Evolutionary conservation across 2,888 invertebrate species (phyloP), one percentile per base, ranked within the genome.

Genomic region (Timema cristinae): DNA sequence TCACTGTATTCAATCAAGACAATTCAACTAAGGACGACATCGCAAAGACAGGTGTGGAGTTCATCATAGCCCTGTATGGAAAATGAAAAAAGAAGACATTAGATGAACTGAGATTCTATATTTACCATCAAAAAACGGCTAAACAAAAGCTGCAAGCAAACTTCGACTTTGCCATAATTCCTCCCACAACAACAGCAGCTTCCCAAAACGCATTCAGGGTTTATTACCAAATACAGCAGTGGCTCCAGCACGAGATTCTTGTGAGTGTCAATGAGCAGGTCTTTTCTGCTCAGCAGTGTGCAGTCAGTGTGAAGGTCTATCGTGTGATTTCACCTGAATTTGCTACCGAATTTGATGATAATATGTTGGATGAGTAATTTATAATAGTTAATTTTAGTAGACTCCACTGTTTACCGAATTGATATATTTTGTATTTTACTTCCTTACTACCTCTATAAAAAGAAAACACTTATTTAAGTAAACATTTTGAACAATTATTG

Each of bases 151-250:
- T 56, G n/a, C 11, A 1, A 5, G 56, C 56, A 56, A 56, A 11
- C 56, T 56, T 56, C 2, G 56, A 6, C 16, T 56, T 56, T 15
- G 56, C 56, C 16, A 56, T 16, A 56, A 0, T 56, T 13, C 56
- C 56, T 56, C 56, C 56, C 5, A 56, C 56, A 16, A 56, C 56
- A 56, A 16, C 56, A 56, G 8, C 56, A 56, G 56, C 56, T 56
- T 56, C 56, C 16, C 56, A 56, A 32, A 13, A 59, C 59, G 10
- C 59, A 10, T 59, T n/a, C 59, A 59, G 15, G 59, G 59, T n/a
- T 59, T 59, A 59, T 9, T n/a, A 59, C 32, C 59, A 59, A 11
- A 32, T 59, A 15, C n/a, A 59, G 59, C 59, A 59, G 59, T 9
- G 13, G n/a, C 13, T 56, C 16, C 13, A 7, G 56, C 56, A 15